These are phyloP conservation scores for Grallaria varia DNA, from an alignment of 2,113 vertebrate genomes.

Conservation along the genomic window DNA sequence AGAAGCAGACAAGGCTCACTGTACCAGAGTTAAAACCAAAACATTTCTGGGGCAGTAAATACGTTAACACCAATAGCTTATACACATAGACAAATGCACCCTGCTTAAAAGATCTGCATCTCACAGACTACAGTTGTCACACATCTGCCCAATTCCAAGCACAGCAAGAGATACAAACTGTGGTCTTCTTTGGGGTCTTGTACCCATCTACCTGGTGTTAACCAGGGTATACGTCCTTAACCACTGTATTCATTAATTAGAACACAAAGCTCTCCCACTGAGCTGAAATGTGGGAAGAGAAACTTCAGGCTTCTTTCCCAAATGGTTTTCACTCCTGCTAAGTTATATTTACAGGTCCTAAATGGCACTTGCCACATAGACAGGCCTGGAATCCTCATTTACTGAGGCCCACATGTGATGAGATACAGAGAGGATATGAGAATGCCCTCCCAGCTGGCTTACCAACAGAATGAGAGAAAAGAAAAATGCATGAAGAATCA, in stretches of 20 bases:
- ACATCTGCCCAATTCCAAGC: not conserved
- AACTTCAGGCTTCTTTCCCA: not conserved
- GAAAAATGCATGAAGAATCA: not conserved
- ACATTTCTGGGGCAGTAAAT: not conserved
- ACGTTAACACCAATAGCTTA: fast-evolving
- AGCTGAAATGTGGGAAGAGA: not conserved
- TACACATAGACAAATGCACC: not conserved
- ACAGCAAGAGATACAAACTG: not conserved
- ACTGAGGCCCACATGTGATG: not conserved
- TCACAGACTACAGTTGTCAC: not conserved
- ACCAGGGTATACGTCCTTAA: not conserved
- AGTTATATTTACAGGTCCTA: not conserved
- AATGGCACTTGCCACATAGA: not conserved
- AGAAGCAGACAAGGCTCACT: not conserved
- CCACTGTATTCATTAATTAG: not conserved
- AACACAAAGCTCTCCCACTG: not conserved
- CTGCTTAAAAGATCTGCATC: not conserved
- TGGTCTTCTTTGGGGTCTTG: not conserved
- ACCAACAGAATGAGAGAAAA: not conserved
- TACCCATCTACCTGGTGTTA: not conserved
- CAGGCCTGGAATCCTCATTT: not conserved
- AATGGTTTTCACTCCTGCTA: not conserved
- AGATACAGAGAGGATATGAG: not conserved
- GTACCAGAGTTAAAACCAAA: not conserved
- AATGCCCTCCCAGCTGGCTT: not conserved